Evolutionary conservation across 1,140 invertebrate genomes (phyloP).

Genomic region (Caenorhabditis remanei): DNA sequence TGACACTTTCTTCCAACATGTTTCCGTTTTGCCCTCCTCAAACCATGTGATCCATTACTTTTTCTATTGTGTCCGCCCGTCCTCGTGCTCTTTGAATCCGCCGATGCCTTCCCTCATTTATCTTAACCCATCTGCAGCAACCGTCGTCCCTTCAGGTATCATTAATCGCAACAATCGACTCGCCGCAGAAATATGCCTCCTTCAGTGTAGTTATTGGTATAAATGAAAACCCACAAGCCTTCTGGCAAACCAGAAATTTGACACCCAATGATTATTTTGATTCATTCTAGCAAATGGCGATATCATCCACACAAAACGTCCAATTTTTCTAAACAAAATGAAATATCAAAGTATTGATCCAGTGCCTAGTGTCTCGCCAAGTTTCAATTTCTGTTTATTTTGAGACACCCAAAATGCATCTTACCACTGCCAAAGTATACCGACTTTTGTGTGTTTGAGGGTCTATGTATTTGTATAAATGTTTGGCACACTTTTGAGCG

Average conservation of each 20-base stretch:
- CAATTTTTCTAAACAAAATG: too few species aligned
- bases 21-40: background rate
- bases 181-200: background rate
- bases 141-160: constrained; percentile 27
- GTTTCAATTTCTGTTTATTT: constrained; percentile 55
- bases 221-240: background rate
- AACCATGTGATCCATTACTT: constrained; percentile 52
- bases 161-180: constrained; percentile 32
- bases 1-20: too few species aligned
- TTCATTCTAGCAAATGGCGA: too few species aligned
- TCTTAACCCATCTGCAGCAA: constrained; percentile 38
- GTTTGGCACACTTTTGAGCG: constrained; percentile 53
- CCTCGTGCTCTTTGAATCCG: constrained; percentile 53
- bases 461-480: constrained; percentile 45
- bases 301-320: too few species aligned
- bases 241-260: background rate
- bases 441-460: constrained; percentile 28
- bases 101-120: constrained; percentile 33
- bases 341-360: too few species aligned
- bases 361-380: background rate
- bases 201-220: constrained; percentile 25
- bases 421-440: constrained; percentile 47
- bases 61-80: constrained; percentile 28
- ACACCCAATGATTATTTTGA: background rate
- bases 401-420: constrained; percentile 23